phyloP scores from a whole-genome alignment of 2,888 invertebrate species.

The Tanytarsus gracilentus region DNA sequence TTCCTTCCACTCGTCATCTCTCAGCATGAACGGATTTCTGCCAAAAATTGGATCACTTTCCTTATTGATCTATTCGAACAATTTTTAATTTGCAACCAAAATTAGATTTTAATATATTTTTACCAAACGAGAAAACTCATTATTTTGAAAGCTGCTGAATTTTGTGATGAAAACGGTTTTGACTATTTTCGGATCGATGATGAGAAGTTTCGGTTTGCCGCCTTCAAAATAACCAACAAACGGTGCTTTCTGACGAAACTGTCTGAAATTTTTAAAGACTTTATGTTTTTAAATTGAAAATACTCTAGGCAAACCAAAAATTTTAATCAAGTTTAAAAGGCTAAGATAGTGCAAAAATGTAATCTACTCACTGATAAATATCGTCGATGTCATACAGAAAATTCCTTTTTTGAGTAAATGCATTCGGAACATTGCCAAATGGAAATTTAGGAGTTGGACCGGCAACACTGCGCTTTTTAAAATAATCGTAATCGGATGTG shows the following conservation, averaged over 20 bases:
- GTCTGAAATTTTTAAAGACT: background rate
- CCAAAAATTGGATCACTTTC: constrained; percentile 33
- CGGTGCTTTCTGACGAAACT: constrained; percentile 31
- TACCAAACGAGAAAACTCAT: constrained; percentile 33
- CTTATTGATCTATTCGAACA: background rate
- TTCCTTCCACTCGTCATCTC: constrained; percentile 35
- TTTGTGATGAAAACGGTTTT: constrained; percentile 37
- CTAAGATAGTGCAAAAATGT: background rate
- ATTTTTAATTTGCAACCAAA: background rate
- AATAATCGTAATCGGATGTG: constrained; percentile 31
- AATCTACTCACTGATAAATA: background rate
- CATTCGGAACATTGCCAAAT: background rate
- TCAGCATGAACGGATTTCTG: constrained; percentile 35
- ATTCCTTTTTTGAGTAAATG: background rate
- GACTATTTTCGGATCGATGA: constrained; percentile 39
- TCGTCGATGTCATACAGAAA: constrained; percentile 15
- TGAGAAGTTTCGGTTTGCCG: constrained; percentile 35
- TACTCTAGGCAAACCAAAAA: background rate
- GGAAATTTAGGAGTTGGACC: constrained; percentile 32
- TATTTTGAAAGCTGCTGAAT: constrained; percentile 39
- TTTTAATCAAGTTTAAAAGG: background rate
- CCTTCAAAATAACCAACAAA: constrained; percentile 39
- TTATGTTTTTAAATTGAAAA: background rate
- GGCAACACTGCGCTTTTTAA: constrained; percentile 34
- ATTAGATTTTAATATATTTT: background rate